These are phyloP conservation scores for Lapara coniferarum DNA, from an alignment of 2,888 invertebrate genomes.

Conservation along the genomic window DNA sequence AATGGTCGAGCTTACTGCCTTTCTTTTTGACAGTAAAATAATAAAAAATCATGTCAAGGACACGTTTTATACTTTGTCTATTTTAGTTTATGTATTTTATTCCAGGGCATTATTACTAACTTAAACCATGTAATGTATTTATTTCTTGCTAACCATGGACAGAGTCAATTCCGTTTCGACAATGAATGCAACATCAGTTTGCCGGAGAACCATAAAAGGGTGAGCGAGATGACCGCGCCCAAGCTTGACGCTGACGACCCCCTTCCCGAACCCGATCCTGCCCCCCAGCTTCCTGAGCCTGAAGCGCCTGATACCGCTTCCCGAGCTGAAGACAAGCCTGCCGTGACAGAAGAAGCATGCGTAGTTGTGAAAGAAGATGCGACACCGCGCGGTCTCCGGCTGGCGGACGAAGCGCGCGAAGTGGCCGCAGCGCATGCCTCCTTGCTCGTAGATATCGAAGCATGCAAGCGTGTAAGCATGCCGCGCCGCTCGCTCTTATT, in stretches of 20 bases:
- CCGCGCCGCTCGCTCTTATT: constrained; percentile 73
- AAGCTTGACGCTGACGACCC: constrained; percentile 54
- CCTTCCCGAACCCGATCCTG: constrained; percentile 45
- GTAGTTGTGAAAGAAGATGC: constrained; percentile 79
- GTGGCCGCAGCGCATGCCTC: constrained; percentile 80
- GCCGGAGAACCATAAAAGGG: constrained; percentile 99
- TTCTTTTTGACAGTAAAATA: too few relatives aligned
- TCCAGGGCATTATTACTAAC: constrained; percentile 6
- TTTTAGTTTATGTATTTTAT: neutral
- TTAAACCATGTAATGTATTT: constrained; percentile 43
- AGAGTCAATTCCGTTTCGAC: constrained; percentile 99
- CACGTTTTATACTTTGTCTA: too few relatives aligned
- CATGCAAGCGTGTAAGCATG: constrained; percentile 89
- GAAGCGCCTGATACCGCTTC: constrained; percentile 57
- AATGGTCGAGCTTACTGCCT: too few relatives aligned
- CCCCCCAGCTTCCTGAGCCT: constrained; percentile 52
- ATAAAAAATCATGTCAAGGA: too few relatives aligned
- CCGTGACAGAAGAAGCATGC: constrained; percentile 66
- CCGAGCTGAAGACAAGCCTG: constrained; percentile 58
- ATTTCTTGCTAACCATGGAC: constrained; percentile 76
- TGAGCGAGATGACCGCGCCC: constrained; percentile 87
- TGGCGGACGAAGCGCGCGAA: constrained; percentile 79
- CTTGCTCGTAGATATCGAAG: constrained; percentile 84
- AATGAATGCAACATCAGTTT: constrained; percentile 99
- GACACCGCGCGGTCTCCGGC: constrained; percentile 71